Evolutionary conservation across 2,888 invertebrate species (phyloP), one percentile per base, ranked within the genome.

Genomic region (Amiota mariae): DNA sequence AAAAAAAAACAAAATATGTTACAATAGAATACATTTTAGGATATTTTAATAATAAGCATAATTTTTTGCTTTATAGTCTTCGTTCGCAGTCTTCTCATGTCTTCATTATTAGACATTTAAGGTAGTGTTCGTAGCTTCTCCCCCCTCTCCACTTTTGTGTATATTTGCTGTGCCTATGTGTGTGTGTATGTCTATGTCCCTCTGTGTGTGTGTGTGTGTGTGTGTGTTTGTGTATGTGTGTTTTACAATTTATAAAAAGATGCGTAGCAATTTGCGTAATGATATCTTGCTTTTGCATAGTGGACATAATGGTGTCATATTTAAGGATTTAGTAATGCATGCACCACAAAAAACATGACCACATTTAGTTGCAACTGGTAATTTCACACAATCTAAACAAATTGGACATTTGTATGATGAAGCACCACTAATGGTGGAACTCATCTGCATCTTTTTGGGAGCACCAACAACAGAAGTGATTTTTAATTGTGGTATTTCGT

Each of bases 301-400:
- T 0, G 82, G 82, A 57, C 82, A 82, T 48, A 78, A 79, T 46
- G 73, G 77, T 2, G 77, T 79, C 11, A 76, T 6, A 9, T 72
- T 71, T 56, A 82, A 51, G 8, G 79, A 77, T n/a, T 72, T 56
- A 11, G 64, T 57, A 36, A 82, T 80, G 64, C 82, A 82, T 1
- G 56, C 63, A 12, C 75, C 64, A 47, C 82, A 82, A 64, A 76
- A 82, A 1, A 82, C 74, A 63, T 82, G 82, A 6, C 82, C 82
- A 72, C 81, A 81, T 56, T 76, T 71, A 0, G 81, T 81, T 1
- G 80, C 77, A 0, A 79, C 80, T 1, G 81, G 81, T 11, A 73
- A 74, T 4, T 78, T 49, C n/a, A 72, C 76, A 1, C 76, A 76
- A 4, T 81, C 80, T 78, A 81, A 79, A 15, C 81, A 81, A 36